phyloP scores from a whole-genome alignment of 1,140 invertebrate species.

The Drosophila mayri region DNA sequence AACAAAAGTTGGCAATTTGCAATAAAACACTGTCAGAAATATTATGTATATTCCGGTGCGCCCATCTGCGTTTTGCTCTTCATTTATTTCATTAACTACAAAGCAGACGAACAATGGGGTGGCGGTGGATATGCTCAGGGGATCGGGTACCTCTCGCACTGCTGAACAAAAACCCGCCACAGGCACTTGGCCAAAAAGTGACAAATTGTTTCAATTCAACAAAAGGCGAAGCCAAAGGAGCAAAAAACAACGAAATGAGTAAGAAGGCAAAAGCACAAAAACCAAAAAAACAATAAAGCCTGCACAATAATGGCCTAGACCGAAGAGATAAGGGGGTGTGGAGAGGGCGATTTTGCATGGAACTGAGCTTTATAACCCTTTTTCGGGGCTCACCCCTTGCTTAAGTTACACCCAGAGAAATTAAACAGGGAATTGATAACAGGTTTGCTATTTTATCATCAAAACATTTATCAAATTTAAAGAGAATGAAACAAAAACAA shows the following conservation, averaged over 20 bases:
- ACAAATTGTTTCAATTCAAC: slow-evolving; percentile 82
- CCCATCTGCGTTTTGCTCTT: slow-evolving; percentile 58
- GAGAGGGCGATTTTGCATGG: slow-evolving; percentile 20
- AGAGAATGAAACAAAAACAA: too few relatives aligned
- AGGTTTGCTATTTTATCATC: neutral
- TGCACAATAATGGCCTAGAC: slow-evolving; percentile 56
- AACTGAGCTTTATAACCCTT: slow-evolving; percentile 70
- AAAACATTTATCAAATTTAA: neutral
- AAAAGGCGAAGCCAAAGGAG: slow-evolving; percentile 66
- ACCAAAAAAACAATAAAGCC: slow-evolving; percentile 34
- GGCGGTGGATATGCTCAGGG: slow-evolving; percentile 2
- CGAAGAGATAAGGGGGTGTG: slow-evolving; percentile 18
- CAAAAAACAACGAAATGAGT: slow-evolving; percentile 39
- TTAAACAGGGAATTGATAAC: neutral
- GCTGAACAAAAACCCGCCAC: slow-evolving; percentile 50
- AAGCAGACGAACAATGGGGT: slow-evolving; percentile 22
- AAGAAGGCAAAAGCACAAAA: slow-evolving; percentile 35
- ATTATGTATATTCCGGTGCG: slow-evolving; percentile 53
- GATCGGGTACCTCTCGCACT: slow-evolving; percentile 16
- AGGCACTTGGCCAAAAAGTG: slow-evolving; percentile 76
- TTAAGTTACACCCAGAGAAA: slow-evolving; percentile 17
- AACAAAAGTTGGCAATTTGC: slow-evolving; percentile 41
- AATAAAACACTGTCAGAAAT: slow-evolving; percentile 58
- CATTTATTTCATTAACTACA: slow-evolving; percentile 77
- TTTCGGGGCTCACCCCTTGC: slow-evolving; percentile 41